Base-by-base conservation (phyloP, 2,888 invertebrate genomes). In the Periphyllus acericola region DNA sequence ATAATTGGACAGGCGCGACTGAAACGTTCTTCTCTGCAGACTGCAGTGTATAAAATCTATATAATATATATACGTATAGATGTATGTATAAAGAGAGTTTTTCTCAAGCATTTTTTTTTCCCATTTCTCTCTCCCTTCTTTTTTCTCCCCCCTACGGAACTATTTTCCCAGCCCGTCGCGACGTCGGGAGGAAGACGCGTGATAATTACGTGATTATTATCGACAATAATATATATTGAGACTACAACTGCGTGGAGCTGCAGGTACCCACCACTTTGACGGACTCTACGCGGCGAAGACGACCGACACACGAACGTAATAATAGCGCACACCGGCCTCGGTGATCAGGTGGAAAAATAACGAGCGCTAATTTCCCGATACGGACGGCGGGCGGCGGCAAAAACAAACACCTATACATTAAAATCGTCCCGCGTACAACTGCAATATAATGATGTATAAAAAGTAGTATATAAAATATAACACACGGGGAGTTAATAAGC, bases 301-400 rank as follows among this genome's bases (percentile, higher is more conserved):
- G 25, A 25, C 60, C 60, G 60, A 60, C 60, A 60, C 25, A 60
- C 60, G 21, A 60, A 19, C 71, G 46, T 72, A 83, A 72, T 83
- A 83, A 74, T 60, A 60, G 55, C 74, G 14, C 36, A n/a, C 66
- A 55, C 60, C 5, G 46, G 60, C 60, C 25, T 11, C 29, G 74
- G 83, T 83, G 74, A 36, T 79, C 80, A 80, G 86, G 86, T 86
- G 86, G 86, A 86, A 86, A 86, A 86, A 86, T 86, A 86, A 86
- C 40, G 80, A 86, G 86, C 52, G 72, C 80, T 86, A 86, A 86
- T 80, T 86, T 80, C 72, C 60, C 66, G 40, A 25, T 81, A 60
- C 32, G 25, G 46, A 21, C 55, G n/a, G 6, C n/a, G 3, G 17
- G 36, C 36, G 36, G 14, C 14, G 34, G 32, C 52, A 34, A 75